Conservation (phyloP, 2,113 vertebrate genomes). For the Erpornis zantholeuca region DNA sequence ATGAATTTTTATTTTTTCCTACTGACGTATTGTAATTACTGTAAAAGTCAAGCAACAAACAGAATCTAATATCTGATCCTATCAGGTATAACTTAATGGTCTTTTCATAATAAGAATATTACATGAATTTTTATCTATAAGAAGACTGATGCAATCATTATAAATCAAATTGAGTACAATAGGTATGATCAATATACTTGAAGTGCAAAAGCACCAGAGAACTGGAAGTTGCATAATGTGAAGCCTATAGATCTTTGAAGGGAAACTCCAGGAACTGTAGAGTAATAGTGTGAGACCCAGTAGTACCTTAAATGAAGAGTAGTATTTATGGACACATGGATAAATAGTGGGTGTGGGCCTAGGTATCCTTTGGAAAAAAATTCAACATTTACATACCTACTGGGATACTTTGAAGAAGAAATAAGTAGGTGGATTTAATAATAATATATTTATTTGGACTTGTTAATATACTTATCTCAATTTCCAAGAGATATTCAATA, state of each 20-base stretch:
- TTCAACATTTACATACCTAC: not conserved
- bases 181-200: not conserved
- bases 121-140: not conserved
- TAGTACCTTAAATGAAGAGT: not conserved
- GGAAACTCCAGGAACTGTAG: not conserved
- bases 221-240: not conserved
- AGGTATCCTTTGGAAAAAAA: not conserved
- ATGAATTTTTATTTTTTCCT: not conserved
- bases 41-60: not conserved
- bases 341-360: not conserved
- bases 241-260: not conserved
- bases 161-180: not conserved
- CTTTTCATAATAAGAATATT: not conserved
- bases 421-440: not conserved
- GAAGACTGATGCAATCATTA: not conserved
- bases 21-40: not conserved
- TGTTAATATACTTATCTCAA: not conserved
- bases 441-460: not conserved
- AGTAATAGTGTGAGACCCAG: not conserved
- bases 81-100: not conserved
- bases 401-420: not conserved
- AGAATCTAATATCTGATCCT: not conserved
- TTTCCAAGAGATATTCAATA: not conserved
- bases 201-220: not conserved
- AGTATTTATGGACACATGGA: not conserved